A percentile compares a stretch with the other conserved stretches of the same genome.
Evolutionary conservation across 2,113 vertebrate genomes (phyloP).

Genomic region (Caloenas nicobarica): DNA sequence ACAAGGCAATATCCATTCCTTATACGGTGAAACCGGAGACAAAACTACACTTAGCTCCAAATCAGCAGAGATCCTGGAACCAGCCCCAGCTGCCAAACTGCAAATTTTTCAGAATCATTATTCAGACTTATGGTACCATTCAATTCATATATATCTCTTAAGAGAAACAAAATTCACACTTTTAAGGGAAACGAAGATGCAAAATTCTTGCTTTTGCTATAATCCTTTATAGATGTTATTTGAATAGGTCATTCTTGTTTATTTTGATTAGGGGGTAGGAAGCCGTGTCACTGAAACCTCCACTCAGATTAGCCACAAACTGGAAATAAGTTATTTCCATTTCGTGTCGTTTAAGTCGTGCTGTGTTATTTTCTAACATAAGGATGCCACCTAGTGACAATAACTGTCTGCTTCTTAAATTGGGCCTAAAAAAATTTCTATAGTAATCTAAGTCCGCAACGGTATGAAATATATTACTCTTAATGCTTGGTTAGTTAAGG

Average conservation of each 20-base stretch:
- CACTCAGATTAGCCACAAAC: background rate
- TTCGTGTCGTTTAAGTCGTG: background rate
- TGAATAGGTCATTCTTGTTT: background rate
- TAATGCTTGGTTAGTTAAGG: background rate
- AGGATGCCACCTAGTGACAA: slow-evolving; percentile 69
- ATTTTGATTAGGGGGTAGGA: background rate
- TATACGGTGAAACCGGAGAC: background rate
- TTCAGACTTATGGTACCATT: background rate
- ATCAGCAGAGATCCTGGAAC: background rate
- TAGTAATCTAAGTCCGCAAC: background rate
- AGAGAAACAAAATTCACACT: background rate
- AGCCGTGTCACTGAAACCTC: background rate
- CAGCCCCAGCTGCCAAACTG: background rate
- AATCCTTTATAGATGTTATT: background rate
- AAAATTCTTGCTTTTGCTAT: background rate
- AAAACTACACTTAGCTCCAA: accelerated
- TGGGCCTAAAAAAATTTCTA: background rate
- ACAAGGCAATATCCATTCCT: background rate
- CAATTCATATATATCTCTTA: background rate
- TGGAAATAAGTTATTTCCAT: background rate
- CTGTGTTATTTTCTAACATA: background rate
- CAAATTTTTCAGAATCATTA: background rate
- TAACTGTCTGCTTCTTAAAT: background rate
- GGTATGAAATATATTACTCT: background rate
- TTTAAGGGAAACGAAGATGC: background rate